These are phyloP conservation scores for Cariama cristata DNA, from an alignment of 2,113 vertebrate genomes.

Conservation along the genomic window DNA sequence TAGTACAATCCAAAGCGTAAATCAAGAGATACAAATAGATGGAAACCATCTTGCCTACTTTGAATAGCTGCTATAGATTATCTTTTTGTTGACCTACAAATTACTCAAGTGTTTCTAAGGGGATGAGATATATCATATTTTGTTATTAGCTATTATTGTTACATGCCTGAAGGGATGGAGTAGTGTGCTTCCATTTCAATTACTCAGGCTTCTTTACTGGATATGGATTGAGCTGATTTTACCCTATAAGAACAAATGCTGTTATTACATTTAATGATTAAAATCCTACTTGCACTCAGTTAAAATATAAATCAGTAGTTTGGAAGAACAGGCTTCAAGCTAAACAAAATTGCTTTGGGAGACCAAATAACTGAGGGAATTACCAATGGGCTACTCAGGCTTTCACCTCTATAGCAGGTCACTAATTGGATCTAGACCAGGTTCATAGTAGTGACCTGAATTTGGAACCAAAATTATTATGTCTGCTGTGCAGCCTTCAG, in stretches of 20 bases:
- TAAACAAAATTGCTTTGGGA: constrained; percentile 73
- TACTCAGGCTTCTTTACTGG: constrained; percentile 39
- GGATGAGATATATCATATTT: constrained; percentile 34
- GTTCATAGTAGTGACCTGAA: constrained; percentile 23
- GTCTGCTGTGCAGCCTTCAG: background rate
- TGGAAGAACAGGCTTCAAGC: constrained; percentile 62
- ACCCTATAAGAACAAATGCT: constrained; percentile 55
- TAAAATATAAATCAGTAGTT: constrained; percentile 67
- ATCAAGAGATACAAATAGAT: background rate
- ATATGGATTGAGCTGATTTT: constrained; percentile 55
- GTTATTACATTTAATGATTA: constrained; percentile 69
- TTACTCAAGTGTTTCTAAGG: constrained; percentile 7
- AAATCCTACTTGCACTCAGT: constrained; percentile 53
- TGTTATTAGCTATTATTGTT: constrained; percentile 52
- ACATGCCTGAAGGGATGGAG: constrained; percentile 16
- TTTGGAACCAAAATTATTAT: constrained; percentile 31
- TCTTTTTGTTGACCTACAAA: background rate
- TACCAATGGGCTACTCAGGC: constrained; percentile 32
- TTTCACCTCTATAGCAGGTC: constrained; percentile 56
- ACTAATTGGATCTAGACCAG: constrained; percentile 63
- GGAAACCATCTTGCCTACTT: background rate
- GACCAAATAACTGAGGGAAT: constrained; percentile 51
- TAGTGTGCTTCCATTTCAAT: constrained; percentile 50
- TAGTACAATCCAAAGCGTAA: background rate
- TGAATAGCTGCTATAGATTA: background rate